These are phyloP conservation scores for Masticophis lateralis DNA, from an alignment of 2,797 vertebrate genomes.

Conservation along the genomic window DNA sequence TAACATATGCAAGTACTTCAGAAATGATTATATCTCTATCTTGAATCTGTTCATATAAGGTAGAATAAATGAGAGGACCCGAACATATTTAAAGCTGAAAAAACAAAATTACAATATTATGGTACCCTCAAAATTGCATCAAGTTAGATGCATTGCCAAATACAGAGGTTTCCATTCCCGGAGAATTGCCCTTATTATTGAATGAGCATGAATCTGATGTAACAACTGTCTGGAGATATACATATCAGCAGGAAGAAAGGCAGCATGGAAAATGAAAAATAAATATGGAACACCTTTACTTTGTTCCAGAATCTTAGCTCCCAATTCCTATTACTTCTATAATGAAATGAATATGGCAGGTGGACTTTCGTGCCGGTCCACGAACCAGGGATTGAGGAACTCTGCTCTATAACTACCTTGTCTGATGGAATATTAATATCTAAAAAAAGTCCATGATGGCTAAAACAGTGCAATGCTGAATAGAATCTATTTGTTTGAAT, in stretches of 20 bases:
- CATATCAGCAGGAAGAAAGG: slow-evolving; percentile 17
- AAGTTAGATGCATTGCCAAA: slow-evolving; percentile 12
- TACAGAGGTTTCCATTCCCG: slow-evolving; percentile 18
- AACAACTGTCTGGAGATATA: neutral
- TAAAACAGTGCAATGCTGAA: neutral
- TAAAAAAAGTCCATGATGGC: neutral
- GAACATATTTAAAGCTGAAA: neutral
- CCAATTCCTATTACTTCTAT: neutral
- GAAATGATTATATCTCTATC: neutral
- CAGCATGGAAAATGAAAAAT: slow-evolving; percentile 13
- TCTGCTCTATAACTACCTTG: neutral
- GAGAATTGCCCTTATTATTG: slow-evolving; percentile 27
- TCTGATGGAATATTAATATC: neutral
- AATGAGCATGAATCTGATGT: slow-evolving; percentile 50
- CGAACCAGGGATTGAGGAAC: neutral
- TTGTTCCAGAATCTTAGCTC: neutral
- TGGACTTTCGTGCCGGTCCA: neutral
- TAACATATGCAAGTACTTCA: neutral
- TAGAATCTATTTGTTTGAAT: neutral
- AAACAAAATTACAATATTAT: neutral
- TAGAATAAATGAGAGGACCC: neutral
- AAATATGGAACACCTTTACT: neutral
- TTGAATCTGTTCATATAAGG: neutral
- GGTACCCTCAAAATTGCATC: neutral
- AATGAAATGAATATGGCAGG: neutral